Evolutionary conservation across 2,797 vertebrate species (phyloP), one percentile per base, ranked within the genome.

Genomic region (Hoplostethus mediterraneus): DNA sequence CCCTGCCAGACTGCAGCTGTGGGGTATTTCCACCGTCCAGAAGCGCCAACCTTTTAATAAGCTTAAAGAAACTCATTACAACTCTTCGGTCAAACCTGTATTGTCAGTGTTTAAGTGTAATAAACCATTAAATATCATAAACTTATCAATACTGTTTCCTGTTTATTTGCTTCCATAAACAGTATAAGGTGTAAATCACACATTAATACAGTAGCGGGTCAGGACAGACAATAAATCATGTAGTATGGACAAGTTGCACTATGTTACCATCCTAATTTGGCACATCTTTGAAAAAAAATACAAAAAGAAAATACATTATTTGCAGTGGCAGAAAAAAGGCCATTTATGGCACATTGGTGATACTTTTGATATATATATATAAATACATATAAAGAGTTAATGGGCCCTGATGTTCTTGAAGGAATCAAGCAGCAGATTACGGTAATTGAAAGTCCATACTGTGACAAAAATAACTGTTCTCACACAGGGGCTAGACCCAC

Each of bases 381-480:
- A 75, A 85, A n/a, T 28, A 28, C 3, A 28, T 85, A 53, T 56
- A 75, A 85, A 87, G 66, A 68, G 75, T 87, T 90, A 90, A 91
- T 92, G 77, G 36, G 71, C 40, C 81, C 66, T 86, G 87, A 88
- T 86, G 81, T 93, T 92, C 87, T 82, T 92, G 82, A 93, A 93
- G 90, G 83, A 87, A 88, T 68, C 75, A 87, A 82, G 93, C 88
- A 89, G 76, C 42, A 63, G 86, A 93, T 94, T 91, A 93, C 88
- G 90, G 91, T 95, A 95, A 94, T 92, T 95, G 92, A 94, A 95
- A 93, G 90, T 92, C 88, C 94, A 95, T 88, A 89, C 83, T 87
- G 92, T 48, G 95, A 94, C 92, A 89, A 89, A 95, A 96, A 95
- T 95, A 95, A 94, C 93, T 88, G 90, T 88, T 94, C 94, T 94